A percentile compares a stretch with the other conserved stretches of the same genome.
Conservation (phyloP, 2,888 invertebrate species). For the Zaprionus obscuricornis region DNA sequence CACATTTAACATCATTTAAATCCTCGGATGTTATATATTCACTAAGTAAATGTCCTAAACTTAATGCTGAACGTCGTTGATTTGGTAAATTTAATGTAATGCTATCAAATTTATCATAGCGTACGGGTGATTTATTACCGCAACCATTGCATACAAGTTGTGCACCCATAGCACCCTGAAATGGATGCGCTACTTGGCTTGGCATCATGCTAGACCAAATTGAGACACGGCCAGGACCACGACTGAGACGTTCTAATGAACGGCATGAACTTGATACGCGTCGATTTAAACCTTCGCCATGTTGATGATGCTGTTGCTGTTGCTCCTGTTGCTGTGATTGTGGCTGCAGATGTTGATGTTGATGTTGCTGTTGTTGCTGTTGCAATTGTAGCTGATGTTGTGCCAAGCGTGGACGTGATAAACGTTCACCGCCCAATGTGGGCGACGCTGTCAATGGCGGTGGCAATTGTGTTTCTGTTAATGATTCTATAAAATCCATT, state of each 20-base stretch:
- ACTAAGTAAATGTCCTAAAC: constrained; percentile 89
- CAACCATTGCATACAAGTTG: constrained; percentile 90
- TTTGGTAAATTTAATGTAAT: constrained; percentile 91
- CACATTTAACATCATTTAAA: constrained; percentile 93
- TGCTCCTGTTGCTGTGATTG: constrained; percentile 32
- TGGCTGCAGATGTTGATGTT: too few relatives aligned
- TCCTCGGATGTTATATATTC: constrained; percentile 94
- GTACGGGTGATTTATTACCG: constrained; percentile 90
- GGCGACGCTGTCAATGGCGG: constrained; percentile 68
- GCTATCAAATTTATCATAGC: constrained; percentile 96
- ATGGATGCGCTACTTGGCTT: constrained; percentile 86
- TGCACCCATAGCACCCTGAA: constrained; percentile 90
- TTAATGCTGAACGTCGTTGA: constrained; percentile 86
- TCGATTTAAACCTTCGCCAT: constrained; percentile 73
- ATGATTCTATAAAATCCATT: constrained; percentile 56
- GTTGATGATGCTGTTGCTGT: constrained; percentile 10
- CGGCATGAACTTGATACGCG: constrained; percentile 84
- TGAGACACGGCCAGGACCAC: constrained; percentile 83
- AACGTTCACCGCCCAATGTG: constrained; percentile 61
- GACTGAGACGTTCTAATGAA: constrained; percentile 84
- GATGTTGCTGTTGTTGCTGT: too few relatives aligned
- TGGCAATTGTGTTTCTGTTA: too few relatives aligned
- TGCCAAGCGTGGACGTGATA: constrained; percentile 77
- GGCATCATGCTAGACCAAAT: constrained; percentile 84
- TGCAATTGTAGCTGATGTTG: too few relatives aligned